Evolutionary conservation across 1,140 invertebrate species (phyloP), one percentile per base, ranked within the genome.

Genomic region (Drosophila varians): DNA sequence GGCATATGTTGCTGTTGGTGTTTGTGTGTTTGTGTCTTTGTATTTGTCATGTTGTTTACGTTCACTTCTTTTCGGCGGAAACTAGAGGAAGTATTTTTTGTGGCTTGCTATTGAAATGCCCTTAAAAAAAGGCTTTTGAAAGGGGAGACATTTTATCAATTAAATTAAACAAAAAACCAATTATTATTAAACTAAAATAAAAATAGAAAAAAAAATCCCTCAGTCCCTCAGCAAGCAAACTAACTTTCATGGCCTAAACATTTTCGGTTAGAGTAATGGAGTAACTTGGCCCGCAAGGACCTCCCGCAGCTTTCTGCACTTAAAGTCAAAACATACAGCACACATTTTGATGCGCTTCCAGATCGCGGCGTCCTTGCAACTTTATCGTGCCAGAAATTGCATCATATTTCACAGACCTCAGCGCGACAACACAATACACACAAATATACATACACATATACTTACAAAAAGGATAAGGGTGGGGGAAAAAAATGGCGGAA

Each of bases 341-440:
- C 56, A 73, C 58, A 74, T 74, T 74, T 66, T 74, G 69, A 74
- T 74, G 70, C 70, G 69, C 69, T 73, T 53, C 56, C 42, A 73
- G 69, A 73, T 72, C 69, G 57, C 16, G 55, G 68, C 56, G 76
- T 79, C 75, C 77, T 77, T 80, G 80, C 76, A 86, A 87, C 76
- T 86, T 86, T 86, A 84, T 84, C 80, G 80, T 66, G 45, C 66
- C 80, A 87, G 77, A 87, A 86, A 86, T 87, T 87, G 82, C 82
- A 86, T 86, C 80, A 86, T 86, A 80, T 86, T 86, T 86, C 80
- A 86, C 69, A 60, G 56, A 62, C 56, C 68, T 62, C 42, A 80
- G 68, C 68, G 62, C 53, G 82, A 86, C 82, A 86, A 80, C 74
- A 57, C 52, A 55, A 54, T 64, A 52, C 34, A 73, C 62, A 83